phyloP scores from a whole-genome alignment of 1,140 invertebrate species.

The Zaprionus nigranus region DNA sequence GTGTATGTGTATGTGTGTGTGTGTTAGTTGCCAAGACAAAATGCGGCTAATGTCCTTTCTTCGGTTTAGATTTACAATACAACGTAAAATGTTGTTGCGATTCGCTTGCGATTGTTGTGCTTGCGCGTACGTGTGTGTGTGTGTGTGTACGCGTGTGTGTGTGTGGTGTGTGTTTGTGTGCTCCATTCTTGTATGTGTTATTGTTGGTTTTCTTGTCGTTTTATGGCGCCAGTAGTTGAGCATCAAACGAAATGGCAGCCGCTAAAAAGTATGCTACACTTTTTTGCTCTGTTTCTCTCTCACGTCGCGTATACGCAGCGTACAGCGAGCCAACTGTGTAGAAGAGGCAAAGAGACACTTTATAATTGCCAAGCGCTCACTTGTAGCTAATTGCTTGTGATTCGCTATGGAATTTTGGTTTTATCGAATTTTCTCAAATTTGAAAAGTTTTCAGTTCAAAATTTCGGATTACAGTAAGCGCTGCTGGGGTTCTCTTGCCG shows the following conservation, averaged over 20 bases:
- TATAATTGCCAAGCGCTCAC: slow-evolving; percentile 7
- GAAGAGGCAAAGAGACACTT: neutral
- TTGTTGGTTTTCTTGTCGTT: slow-evolving; percentile 23
- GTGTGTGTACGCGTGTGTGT: neutral
- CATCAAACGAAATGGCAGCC: slow-evolving; percentile 25
- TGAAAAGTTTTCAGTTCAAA: too few relatives aligned
- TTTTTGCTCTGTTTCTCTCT: slow-evolving; percentile 19
- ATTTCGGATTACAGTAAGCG: too few relatives aligned
- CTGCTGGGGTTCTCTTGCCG: too few relatives aligned
- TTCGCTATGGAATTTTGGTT: slow-evolving; percentile 4
- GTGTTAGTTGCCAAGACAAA: slow-evolving; percentile 72
- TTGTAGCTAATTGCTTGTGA: slow-evolving; percentile 29
- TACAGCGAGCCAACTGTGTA: neutral
- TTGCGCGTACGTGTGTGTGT: neutral
- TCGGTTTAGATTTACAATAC: slow-evolving; percentile 76
- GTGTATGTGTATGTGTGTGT: slow-evolving; percentile 18
- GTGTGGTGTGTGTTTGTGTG: neutral
- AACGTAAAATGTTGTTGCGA: slow-evolving; percentile 57
- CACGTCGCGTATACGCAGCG: slow-evolving; percentile 32
- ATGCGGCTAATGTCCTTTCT: slow-evolving; percentile 79
- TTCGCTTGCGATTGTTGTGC: slow-evolving; percentile 35
- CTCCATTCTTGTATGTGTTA: slow-evolving; percentile 5
- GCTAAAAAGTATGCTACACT: slow-evolving; percentile 51
- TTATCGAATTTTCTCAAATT: too few relatives aligned
- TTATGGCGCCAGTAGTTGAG: slow-evolving; percentile 52